Base-by-base conservation (phyloP, 2,888 invertebrate species). In the Drosophila infuscata region DNA sequence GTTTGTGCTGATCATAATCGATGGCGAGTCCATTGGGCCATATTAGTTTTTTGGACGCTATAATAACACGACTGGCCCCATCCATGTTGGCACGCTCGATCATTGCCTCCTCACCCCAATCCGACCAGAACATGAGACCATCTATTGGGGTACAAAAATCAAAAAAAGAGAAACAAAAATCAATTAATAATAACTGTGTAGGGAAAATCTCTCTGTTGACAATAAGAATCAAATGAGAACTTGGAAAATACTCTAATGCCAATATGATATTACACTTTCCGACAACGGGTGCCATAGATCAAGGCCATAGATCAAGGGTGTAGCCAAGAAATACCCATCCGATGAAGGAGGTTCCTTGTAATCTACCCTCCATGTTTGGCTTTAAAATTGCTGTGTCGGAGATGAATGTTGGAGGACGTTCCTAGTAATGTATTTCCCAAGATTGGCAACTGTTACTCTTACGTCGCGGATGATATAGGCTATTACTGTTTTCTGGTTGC, bases 1-100 rank as follows among this genome's bases (percentile, higher is more conserved):
- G 94, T 63, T 96, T 95, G 61, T 95, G 95, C 46, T 94, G 94
- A 3, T 94, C 94, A 56, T 91, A 92, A 92, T 98, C 98, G 30
- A 98, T 95, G 1, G 98, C 96, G 49, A 98, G 93, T 3, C 98
- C 98, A 91, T 97, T 98, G 0, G 98, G 98, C 95, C 96, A 97
- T 0, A 95, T 96, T 80, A 98, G 94, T 83, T 97, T 96, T 6
- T 94, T 94, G 43, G 94, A 94, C 9, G 97, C 94, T 0, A 97
- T 93, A 0, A 95, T 94, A 17, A 94, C 94, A 3, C 97, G 94
- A 61, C 95, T 94, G 0, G 95, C 95, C 0, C 98, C 98, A 91
- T 98, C 97, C 98, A 98, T 98, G 32, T 96, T 96, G 0, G 98
- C 96, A 25, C 95, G 94, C 93, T 98, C 98, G 65, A 98, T 98